phyloP scores from a whole-genome alignment of 2,797 vertebrate species.

The Peromyscus eremicus region DNA sequence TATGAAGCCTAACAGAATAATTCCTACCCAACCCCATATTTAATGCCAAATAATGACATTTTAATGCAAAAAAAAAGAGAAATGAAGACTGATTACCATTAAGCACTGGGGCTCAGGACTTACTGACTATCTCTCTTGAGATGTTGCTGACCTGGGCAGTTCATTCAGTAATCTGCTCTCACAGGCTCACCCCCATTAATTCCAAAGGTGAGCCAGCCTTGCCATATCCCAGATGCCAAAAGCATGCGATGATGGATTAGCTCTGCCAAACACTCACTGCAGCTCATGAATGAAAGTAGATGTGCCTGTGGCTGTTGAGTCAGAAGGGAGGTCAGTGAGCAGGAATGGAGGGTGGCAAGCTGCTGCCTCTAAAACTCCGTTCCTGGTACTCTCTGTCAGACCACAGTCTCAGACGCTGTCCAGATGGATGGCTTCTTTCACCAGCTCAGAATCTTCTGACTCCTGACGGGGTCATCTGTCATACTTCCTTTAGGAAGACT shows the following conservation, averaged over 20 bases:
- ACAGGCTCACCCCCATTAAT: neutral
- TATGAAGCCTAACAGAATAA: neutral
- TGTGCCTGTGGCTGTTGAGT: constrained; percentile 80
- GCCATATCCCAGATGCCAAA: constrained; percentile 81
- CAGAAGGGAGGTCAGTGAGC: constrained; percentile 72
- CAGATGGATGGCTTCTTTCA: constrained; percentile 74
- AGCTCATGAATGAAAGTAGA: constrained; percentile 76
- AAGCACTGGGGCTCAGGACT: neutral
- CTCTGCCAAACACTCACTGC: constrained; percentile 76
- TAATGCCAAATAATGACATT: neutral
- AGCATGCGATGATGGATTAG: constrained; percentile 82
- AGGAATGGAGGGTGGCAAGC: constrained; percentile 68
- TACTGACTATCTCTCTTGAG: neutral
- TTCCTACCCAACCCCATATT: neutral
- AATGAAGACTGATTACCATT: neutral
- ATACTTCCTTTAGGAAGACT: constrained; percentile 67
- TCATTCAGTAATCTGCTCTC: neutral
- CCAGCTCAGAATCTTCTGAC: constrained; percentile 63
- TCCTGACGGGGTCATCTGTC: constrained; percentile 69
- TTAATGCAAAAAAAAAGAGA: neutral
- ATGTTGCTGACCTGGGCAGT: neutral
- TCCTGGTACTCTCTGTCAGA: constrained; percentile 74
- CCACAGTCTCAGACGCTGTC: constrained; percentile 76
- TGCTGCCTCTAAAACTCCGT: constrained; percentile 60
- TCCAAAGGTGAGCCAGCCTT: constrained; percentile 81